These are phyloP conservation scores for Melangyna quadrimaculata DNA, from an alignment of 2,888 invertebrate genomes.

Conservation along the genomic window DNA sequence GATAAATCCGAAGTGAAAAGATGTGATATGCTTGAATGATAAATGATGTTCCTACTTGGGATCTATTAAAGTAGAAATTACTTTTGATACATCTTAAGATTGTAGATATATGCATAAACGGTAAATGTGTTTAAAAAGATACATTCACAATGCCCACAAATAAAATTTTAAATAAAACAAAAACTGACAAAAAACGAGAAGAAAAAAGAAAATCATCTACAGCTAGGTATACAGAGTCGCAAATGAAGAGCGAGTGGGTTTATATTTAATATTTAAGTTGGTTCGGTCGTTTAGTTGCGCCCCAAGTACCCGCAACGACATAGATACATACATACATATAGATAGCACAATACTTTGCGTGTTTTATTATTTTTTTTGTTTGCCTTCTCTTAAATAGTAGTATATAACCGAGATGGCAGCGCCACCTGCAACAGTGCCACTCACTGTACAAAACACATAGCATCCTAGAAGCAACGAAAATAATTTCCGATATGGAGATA, in stretches of 20 bases:
- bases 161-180: conserved; percentile 32
- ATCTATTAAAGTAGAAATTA: conserved; percentile 20
- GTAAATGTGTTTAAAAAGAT: conserved; percentile 51
- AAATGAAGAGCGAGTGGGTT: conserved; percentile 69
- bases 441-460: conserved; percentile 53
- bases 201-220: conserved; percentile 38
- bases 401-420: conserved; percentile 68
- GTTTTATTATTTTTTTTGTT: conserved; percentile 50
- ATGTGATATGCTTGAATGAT: conserved; percentile 49
- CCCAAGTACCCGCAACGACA: conserved; percentile 64
- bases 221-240: too few relatives aligned
- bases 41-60: conserved; percentile 8
- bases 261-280: conserved; percentile 70
- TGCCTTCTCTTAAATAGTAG: conserved; percentile 60
- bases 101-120: conserved; percentile 11
- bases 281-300: conserved; percentile 65
- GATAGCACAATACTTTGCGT: conserved; percentile 46
- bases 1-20: conserved; percentile 64
- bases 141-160: conserved; percentile 44
- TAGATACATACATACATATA: conserved; percentile 19
- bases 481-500: conserved; percentile 67
- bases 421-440: conserved; percentile 67
- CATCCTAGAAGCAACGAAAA: conserved; percentile 57
- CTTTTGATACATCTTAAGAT: background rate
- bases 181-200: conserved; percentile 15